Evolutionary conservation across 2,113 vertebrate genomes (phyloP).

Genomic region (Crotalus viridis): DNA sequence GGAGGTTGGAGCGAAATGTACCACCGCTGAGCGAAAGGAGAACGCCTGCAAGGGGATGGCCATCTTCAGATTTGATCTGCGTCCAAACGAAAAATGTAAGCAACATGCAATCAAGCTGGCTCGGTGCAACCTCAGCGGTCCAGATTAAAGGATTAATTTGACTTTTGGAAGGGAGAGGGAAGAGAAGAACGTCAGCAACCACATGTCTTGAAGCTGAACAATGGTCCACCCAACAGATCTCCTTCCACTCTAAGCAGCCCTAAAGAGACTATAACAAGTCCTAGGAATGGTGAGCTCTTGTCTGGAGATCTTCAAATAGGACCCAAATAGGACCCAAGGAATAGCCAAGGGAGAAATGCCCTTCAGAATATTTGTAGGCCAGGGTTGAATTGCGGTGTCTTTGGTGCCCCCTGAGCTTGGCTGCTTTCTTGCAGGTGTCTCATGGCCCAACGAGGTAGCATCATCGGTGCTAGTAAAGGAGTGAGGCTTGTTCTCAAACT

Average conservation of each 20-base stretch:
- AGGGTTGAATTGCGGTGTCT: too few relatives aligned
- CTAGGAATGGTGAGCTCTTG: background rate
- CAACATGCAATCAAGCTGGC: too few relatives aligned
- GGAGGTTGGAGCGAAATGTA: slow-evolving; percentile 91
- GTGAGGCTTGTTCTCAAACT: too few relatives aligned
- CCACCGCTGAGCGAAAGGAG: slow-evolving; percentile 95
- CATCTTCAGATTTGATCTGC: slow-evolving; percentile 90
- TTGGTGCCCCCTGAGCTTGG: too few relatives aligned
- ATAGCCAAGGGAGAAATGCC: background rate
- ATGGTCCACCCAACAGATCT: background rate
- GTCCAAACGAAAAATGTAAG: background rate
- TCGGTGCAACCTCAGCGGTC: background rate
- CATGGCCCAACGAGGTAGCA: too few relatives aligned
- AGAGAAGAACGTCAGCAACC: background rate
- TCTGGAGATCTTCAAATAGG: background rate
- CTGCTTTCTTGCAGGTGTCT: too few relatives aligned
- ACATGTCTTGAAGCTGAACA: background rate
- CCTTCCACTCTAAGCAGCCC: background rate
- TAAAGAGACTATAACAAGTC: background rate
- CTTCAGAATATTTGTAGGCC: too few relatives aligned
- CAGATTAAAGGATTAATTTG: background rate
- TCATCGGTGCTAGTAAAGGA: too few relatives aligned
- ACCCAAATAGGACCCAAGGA: background rate
- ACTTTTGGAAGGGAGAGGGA: background rate
- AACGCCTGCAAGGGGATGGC: slow-evolving; percentile 88